Conservation (phyloP, 2,113 vertebrate genomes). For the Dicentrarchus labrax region DNA sequence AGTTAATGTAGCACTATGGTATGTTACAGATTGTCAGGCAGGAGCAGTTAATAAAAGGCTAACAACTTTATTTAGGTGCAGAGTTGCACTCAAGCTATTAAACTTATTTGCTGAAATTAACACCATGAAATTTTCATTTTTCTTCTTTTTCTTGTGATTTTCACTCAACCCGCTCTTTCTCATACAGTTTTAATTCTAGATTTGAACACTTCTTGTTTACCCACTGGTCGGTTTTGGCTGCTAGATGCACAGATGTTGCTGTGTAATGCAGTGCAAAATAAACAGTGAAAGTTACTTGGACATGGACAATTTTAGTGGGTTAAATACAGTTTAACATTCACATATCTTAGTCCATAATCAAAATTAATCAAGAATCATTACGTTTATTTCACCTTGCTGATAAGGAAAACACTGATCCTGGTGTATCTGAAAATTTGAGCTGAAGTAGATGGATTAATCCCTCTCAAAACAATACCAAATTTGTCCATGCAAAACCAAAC, state of each 20-base stretch:
- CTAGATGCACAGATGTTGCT: background rate
- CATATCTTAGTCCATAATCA: no score
- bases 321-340: background rate
- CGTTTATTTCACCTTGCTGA: background rate
- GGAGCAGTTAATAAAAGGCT: background rate
- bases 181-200: background rate
- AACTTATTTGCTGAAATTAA: no score
- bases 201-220: background rate
- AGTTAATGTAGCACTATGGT: background rate
- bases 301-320: background rate
- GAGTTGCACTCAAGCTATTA: background rate
- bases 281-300: background rate
- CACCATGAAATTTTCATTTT: background rate
- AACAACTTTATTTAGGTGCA: background rate
- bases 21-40: background rate
- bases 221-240: background rate
- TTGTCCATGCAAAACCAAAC: conserved; percentile 4
- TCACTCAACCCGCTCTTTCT: background rate
- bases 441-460: conserved; percentile 25
- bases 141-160: background rate
- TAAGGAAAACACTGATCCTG: background rate
- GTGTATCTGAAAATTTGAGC: conserved; percentile 3
- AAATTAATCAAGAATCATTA: background rate
- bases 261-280: background rate
- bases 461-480: conserved; percentile 38